These are phyloP conservation scores for Sitobion miscanthi DNA, from an alignment of 1,140 invertebrate species.

Conservation along the genomic window DNA sequence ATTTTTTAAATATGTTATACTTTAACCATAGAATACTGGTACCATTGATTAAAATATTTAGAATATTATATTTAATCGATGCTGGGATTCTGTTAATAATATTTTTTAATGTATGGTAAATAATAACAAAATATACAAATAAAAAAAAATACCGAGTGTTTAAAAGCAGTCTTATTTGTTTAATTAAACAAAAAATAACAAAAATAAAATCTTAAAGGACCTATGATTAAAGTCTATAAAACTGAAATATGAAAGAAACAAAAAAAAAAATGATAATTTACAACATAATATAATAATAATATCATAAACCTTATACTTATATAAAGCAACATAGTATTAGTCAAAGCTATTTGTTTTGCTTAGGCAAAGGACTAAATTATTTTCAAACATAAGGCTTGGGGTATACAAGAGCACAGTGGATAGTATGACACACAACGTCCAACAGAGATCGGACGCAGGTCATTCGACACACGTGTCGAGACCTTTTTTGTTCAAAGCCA, in stretches of 20 bases:
- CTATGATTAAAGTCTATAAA: conserved; percentile 46
- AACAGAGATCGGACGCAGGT: too few species aligned
- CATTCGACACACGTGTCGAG: neutral
- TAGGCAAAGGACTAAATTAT: neutral
- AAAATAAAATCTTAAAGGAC: conserved; percentile 57
- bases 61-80: neutral
- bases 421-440: neutral
- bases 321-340: conserved; percentile 40
- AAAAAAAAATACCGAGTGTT: conserved; percentile 50
- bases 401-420: neutral
- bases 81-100: neutral
- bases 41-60: neutral
- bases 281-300: conserved; percentile 8
- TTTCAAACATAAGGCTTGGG: neutral
- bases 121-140: conserved; percentile 44
- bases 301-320: conserved; percentile 7
- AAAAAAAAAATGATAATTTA: conserved; percentile 17
- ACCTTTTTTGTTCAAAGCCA: conserved; percentile 15
- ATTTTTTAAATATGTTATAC: neutral
- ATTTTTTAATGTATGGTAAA: neutral
- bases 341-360: conserved; percentile 19
- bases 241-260: conserved; percentile 31
- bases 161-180: conserved; percentile 50
- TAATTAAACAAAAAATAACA: conserved; percentile 58
- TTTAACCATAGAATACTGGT: neutral